These are phyloP conservation scores for Alcedo atthis DNA, from an alignment of 2,797 vertebrate species.

Conservation along the genomic window DNA sequence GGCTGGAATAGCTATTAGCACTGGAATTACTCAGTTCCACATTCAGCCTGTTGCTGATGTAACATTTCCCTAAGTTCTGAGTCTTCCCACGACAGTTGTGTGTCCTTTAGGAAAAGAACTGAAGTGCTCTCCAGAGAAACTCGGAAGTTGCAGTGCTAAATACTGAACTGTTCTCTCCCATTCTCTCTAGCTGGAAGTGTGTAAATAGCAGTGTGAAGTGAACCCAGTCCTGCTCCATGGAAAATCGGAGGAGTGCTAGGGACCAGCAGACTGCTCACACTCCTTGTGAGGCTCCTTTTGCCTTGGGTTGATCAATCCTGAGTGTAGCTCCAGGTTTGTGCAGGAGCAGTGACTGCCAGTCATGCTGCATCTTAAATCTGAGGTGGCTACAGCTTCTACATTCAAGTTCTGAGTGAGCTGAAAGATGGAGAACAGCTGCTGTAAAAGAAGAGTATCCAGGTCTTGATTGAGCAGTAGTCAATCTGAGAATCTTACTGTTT, in stretches of 20 bases:
- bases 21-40: neutral
- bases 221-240: neutral
- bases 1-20: neutral
- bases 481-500: neutral
- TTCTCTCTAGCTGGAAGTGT: neutral
- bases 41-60: neutral
- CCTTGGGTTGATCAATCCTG: neutral
- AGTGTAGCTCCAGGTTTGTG: neutral
- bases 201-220: slow-evolving; percentile 18
- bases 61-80: neutral
- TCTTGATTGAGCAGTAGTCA: neutral
- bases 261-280: slow-evolving; percentile 34
- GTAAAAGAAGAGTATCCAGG: neutral
- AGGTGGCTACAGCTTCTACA: neutral
- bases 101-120: neutral
- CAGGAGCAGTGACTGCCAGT: neutral
- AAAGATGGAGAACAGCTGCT: neutral
- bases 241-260: neutral
- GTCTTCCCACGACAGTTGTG: neutral
- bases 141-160: slow-evolving; percentile 26
- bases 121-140: neutral
- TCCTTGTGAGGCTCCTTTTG: neutral
- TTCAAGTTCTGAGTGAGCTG: neutral
- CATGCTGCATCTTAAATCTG: neutral
- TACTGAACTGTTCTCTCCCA: slow-evolving; percentile 17